Percentiles rank a stretch among this genome's conserved stretches.
These are phyloP conservation scores for Enhydra lutris DNA, from an alignment of 2,113 vertebrate genomes.

Conservation along the genomic window DNA sequence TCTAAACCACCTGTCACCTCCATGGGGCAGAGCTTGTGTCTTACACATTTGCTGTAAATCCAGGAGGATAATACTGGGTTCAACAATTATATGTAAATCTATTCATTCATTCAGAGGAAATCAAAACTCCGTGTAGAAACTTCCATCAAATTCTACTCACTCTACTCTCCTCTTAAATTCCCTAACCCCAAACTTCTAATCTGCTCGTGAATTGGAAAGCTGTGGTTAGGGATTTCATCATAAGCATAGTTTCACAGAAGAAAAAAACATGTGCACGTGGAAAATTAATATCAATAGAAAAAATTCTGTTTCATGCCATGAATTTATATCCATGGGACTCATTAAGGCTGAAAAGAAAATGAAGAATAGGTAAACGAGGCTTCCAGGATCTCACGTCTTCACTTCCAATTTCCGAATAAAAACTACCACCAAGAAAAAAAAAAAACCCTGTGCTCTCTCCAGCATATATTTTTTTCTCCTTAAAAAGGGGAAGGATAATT, in stretches of 20 bases:
- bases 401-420: not conserved
- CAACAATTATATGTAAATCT: not conserved
- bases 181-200: not conserved
- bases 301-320: not conserved
- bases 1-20: not conserved
- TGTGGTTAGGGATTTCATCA: not conserved
- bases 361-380: not conserved
- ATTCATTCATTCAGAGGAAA: not conserved
- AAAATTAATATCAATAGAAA: conserved; percentile 22
- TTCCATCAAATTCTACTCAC: not conserved
- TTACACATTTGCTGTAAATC: not conserved
- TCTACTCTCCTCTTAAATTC: not conserved
- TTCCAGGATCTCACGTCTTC: not conserved
- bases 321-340: not conserved
- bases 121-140: not conserved
- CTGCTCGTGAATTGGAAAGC: not conserved
- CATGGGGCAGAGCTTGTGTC: not conserved
- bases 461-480: not conserved
- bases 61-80: not conserved
- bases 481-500: not conserved
- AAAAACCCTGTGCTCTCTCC: not conserved
- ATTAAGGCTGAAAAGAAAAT: not conserved
- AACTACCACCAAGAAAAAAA: not conserved
- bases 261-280: not conserved
- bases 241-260: not conserved